Percentiles rank a stretch among this genome's conserved stretches.
Evolutionary conservation across 2,113 vertebrate species (phyloP).

Genomic region (Hystrix cristata): DNA sequence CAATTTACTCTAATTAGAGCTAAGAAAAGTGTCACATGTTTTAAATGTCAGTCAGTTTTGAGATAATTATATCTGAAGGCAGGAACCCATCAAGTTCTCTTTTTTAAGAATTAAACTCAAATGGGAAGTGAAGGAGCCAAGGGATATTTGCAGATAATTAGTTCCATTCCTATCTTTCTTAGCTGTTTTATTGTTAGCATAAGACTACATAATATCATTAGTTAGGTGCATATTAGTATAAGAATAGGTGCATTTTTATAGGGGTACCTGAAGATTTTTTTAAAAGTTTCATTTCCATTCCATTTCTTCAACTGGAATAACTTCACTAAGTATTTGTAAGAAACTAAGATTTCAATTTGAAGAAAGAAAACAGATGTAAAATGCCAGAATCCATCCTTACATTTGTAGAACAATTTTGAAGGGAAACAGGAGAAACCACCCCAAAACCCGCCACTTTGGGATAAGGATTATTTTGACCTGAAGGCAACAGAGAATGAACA

Average conservation of each 20-base stretch:
- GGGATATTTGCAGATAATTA: constrained; percentile 91
- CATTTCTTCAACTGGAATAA: background rate
- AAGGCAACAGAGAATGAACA: background rate
- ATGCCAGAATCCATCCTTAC: background rate
- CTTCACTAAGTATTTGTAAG: background rate
- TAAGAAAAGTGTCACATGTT: constrained; percentile 88
- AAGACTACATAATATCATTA: background rate
- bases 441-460: background rate
- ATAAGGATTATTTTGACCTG: background rate
- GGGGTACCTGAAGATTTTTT: background rate
- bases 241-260: background rate
- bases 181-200: constrained; percentile 59
- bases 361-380: background rate
- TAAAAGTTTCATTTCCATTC: background rate
- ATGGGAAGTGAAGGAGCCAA: constrained; percentile 86
- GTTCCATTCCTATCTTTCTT: constrained; percentile 82
- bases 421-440: no score
- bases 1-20: constrained; percentile 89
- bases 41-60: constrained; percentile 91
- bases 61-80: constrained; percentile 92
- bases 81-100: constrained; percentile 89
- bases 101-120: constrained; percentile 91
- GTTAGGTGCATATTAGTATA: constrained; percentile 11
- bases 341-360: constrained; percentile 53
- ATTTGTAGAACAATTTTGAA: background rate